These are phyloP conservation scores for Crossoptilon crossoptilon DNA, from an alignment of 2,797 vertebrate species.

Conservation along the genomic window DNA sequence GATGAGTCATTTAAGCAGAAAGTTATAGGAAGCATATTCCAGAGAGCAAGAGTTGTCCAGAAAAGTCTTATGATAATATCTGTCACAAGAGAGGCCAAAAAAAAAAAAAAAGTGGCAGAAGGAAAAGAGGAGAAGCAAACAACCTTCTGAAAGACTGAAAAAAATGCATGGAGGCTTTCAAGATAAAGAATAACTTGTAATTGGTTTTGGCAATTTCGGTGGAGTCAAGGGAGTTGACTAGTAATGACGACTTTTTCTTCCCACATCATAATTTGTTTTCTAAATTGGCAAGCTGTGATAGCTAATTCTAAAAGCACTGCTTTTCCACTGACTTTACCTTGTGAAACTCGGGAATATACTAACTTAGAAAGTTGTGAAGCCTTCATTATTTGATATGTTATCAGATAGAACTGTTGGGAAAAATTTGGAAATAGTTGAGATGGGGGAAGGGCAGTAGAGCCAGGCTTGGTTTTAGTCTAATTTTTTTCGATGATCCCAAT, in stretches of 20 bases:
- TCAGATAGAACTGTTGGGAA: neutral
- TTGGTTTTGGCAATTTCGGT: neutral
- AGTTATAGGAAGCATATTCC: neutral
- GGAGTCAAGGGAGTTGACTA: neutral
- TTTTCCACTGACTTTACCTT: neutral
- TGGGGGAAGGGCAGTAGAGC: neutral
- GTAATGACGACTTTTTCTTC: neutral
- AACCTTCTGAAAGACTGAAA: neutral
- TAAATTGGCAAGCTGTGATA: neutral
- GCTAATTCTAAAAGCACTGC: neutral
- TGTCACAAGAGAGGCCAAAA: slow-evolving; percentile 10
- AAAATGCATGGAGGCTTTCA: neutral
- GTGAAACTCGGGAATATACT: neutral
- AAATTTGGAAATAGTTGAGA: neutral
- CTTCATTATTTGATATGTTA: neutral
- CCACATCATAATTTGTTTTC: neutral
- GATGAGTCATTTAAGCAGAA: neutral
- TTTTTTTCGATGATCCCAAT: neutral
- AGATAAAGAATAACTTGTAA: neutral
- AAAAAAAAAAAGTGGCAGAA: neutral
- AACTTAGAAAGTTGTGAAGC: neutral
- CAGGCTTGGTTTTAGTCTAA: neutral
- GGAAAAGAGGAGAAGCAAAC: neutral
- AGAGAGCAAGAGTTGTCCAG: neutral
- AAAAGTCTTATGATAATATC: neutral